A percentile compares a stretch with the other conserved stretches of the same genome.
These are phyloP conservation scores for Pachycephus smyrnensis DNA, from an alignment of 2,888 invertebrate species.

Conservation along the genomic window DNA sequence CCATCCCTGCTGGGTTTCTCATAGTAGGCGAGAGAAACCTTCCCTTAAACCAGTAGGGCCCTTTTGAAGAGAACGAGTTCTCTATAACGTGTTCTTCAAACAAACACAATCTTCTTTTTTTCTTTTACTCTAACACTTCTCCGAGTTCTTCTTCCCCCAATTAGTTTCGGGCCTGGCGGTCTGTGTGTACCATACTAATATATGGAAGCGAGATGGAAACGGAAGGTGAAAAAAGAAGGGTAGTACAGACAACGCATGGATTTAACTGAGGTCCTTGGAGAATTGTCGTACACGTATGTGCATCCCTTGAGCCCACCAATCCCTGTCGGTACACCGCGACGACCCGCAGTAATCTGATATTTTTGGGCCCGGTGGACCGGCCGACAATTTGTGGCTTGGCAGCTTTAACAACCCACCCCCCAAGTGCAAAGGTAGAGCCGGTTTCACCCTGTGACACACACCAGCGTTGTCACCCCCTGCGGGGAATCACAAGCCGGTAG, in stretches of 20 bases:
- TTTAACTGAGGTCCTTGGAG: neutral
- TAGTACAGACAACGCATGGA: neutral
- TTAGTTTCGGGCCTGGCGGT: neutral
- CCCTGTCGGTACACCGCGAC: slow-evolving; percentile 14
- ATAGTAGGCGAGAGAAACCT: neutral
- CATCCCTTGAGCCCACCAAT: slow-evolving; percentile 15
- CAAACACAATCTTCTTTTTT: neutral
- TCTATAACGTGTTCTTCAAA: neutral
- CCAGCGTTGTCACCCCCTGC: neutral
- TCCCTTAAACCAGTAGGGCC: neutral
- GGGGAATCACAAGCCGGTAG: neutral
- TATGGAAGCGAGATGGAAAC: neutral
- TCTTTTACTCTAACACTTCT: neutral
- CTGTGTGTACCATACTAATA: neutral
- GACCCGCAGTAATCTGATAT: slow-evolving; percentile 41
- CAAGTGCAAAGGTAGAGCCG: neutral
- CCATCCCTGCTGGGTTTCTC: neutral
- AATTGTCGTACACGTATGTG: slow-evolving; percentile 12
- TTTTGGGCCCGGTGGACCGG: slow-evolving; percentile 31
- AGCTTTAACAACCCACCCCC: slow-evolving; percentile 13
- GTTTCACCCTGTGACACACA: neutral
- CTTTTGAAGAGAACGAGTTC: neutral
- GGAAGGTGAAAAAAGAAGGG: neutral
- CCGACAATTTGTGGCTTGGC: slow-evolving; percentile 31
- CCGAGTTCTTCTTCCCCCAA: neutral